Conservation (phyloP, 2,113 vertebrate genomes). For the Psettodes erumei region DNA sequence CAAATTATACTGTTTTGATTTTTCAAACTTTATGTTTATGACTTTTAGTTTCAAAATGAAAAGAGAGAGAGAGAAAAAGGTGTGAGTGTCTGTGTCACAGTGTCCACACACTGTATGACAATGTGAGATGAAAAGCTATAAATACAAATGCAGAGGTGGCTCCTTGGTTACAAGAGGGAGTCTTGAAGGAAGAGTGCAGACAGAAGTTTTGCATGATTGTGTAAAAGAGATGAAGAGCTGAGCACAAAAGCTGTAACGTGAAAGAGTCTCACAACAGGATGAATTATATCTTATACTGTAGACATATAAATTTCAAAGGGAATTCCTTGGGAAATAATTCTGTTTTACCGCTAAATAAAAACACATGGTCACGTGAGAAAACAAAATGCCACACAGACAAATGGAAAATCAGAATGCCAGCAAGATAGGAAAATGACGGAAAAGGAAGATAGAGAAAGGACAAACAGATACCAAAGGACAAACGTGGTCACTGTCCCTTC, state of each 20-base stretch:
- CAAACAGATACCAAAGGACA: constrained; percentile 40
- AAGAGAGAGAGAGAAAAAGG: too few relatives aligned
- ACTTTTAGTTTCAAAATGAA: constrained; percentile 6
- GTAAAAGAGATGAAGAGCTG: not conserved
- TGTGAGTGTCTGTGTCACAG: constrained; percentile 17
- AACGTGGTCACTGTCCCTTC: constrained; percentile 33
- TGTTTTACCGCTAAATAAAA: not conserved
- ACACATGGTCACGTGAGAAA: not conserved
- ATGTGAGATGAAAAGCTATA: constrained; percentile 56
- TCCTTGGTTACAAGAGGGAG: constrained; percentile 51
- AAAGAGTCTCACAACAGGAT: not conserved
- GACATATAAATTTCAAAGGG: too few relatives aligned
- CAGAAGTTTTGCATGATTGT: constrained; percentile 11
- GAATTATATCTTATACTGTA: not conserved
- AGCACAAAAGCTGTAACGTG: not conserved
- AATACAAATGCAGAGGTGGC: constrained; percentile 66
- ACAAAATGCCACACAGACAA: constrained; percentile 18
- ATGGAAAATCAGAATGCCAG: constrained; percentile 5
- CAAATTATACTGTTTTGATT: not conserved
- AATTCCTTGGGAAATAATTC: not conserved
- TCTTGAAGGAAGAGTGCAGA: not conserved
- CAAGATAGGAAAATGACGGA: constrained; percentile 2
- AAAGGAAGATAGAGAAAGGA: constrained; percentile 23
- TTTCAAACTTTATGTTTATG: constrained; percentile 3
- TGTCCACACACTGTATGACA: constrained; percentile 48